These are phyloP conservation scores for Panulirus ornatus DNA, from an alignment of 1,140 invertebrate genomes.

Conservation along the genomic window DNA sequence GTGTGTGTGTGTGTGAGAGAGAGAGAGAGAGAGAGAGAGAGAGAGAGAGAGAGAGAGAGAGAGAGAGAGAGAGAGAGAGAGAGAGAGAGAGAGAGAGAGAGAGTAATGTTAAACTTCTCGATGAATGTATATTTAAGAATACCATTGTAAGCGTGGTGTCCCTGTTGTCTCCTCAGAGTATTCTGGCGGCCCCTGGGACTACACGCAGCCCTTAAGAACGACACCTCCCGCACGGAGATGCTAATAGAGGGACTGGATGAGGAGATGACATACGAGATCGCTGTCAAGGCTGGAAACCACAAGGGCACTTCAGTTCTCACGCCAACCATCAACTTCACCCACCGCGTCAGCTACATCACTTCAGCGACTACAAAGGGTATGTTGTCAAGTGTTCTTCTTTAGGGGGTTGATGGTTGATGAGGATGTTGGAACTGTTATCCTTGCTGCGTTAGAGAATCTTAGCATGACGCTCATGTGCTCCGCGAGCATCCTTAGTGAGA, in stretches of 20 bases:
- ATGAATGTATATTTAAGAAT: background rate
- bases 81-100: background rate
- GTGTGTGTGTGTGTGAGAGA: constrained; percentile 34
- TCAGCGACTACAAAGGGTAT: constrained; percentile 80
- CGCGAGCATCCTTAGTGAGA: too few relatives aligned
- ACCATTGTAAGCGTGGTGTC: too few relatives aligned
- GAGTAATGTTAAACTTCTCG: background rate
- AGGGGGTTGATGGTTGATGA: too few relatives aligned
- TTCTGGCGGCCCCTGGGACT: constrained; percentile 80
- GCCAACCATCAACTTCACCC: constrained; percentile 85
- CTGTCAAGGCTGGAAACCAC: constrained; percentile 89
- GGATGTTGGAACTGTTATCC: too few relatives aligned
- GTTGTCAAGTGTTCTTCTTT: background rate
- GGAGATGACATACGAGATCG: constrained; percentile 86
- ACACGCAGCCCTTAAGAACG: constrained; percentile 82
- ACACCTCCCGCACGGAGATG: constrained; percentile 85
- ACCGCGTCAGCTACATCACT: constrained; percentile 84
- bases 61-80: constrained; percentile 8
- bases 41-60: background rate
- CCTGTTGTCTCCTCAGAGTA: constrained; percentile 77
- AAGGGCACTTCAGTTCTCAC: constrained; percentile 87
- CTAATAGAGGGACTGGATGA: constrained; percentile 85
- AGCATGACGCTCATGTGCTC: too few relatives aligned
- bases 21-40: background rate
- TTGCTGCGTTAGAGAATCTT: too few relatives aligned